Conservation (phyloP, 1,140 invertebrate genomes). For the Musca vetustissima region DNA sequence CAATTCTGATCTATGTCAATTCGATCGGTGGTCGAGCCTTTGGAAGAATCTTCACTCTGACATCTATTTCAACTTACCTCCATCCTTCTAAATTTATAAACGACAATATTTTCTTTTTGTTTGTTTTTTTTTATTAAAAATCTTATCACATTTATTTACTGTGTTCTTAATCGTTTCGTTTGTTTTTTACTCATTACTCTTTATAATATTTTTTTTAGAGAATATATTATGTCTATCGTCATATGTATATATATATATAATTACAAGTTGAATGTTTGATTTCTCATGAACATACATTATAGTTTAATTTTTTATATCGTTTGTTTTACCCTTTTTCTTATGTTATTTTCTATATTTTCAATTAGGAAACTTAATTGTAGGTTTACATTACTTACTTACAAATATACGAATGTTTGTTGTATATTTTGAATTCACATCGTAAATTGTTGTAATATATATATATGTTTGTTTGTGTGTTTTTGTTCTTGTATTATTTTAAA, state of each 20-base stretch:
- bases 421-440: background rate
- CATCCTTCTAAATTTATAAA: no score
- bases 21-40: no score
- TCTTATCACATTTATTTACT: conserved; percentile 57
- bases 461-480: background rate
- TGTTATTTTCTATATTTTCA: conserved; percentile 13
- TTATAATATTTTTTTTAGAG: conserved; percentile 19
- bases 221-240: background rate
- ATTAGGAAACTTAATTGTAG: conserved; percentile 16
- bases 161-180: conserved; percentile 39
- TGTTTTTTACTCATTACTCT: conserved; percentile 28
- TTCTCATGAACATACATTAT: conserved; percentile 4
- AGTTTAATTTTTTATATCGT: background rate
- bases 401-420: background rate
- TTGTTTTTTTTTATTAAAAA: conserved; percentile 41
- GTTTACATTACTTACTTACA: background rate
- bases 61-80: no score
- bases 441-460: background rate
- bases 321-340: background rate
- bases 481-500: conserved; percentile 29
- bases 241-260: background rate
- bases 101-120: conserved; percentile 1
- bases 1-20: no score
- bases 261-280: conserved; percentile 21
- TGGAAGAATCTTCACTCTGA: no score